Base-by-base conservation (phyloP, 2,888 invertebrate genomes). In the Drosophila atripex region DNA sequence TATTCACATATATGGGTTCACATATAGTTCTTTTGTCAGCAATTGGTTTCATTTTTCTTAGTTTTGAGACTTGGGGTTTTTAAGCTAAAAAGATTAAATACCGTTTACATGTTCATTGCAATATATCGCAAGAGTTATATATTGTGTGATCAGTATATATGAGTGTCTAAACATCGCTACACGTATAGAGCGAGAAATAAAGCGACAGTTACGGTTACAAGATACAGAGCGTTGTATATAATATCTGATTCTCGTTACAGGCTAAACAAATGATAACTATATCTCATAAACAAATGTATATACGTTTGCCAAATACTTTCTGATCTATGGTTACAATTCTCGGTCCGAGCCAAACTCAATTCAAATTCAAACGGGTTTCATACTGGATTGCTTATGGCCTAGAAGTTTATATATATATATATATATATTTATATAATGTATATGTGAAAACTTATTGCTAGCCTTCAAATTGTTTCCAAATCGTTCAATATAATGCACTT, bases 401-500 rank as follows among this genome's bases (percentile, higher is more conserved):
- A 84, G 50, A 69, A 74, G 71, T 58, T 59, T 75, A 71, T 59
- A 41, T 41, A 45, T 65, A 18, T 18, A 41, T 41, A 45, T 65
- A 18, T 18, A 49, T 51, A 53, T 56, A 66, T 64, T 52, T 66
- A 45, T 54, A 43, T 63, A 28, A 41, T 57, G 79, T 77, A 82
- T 85, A 82, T 71, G 64, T 82, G 84, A 77, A 75, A 84, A 77
- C 83, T 84, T 84, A 86, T 46, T 45, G 28, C 46, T 70, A 69
- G 74, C 70, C 47, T 50, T 58, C 66, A 38, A 32, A 47, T 47
- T 53, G 39, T 63, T 43, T 41, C 58, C 38, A 54, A 70, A 53
- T 51, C 14, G 25, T 49, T 59, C 55, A 77, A 86, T 83, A 87
- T 85, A 85, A 85, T 86, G 85, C 85, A 85, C 88, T 85, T 83